These are phyloP conservation scores for Channa argus DNA, from an alignment of 2,113 vertebrate species.

Conservation along the genomic window DNA sequence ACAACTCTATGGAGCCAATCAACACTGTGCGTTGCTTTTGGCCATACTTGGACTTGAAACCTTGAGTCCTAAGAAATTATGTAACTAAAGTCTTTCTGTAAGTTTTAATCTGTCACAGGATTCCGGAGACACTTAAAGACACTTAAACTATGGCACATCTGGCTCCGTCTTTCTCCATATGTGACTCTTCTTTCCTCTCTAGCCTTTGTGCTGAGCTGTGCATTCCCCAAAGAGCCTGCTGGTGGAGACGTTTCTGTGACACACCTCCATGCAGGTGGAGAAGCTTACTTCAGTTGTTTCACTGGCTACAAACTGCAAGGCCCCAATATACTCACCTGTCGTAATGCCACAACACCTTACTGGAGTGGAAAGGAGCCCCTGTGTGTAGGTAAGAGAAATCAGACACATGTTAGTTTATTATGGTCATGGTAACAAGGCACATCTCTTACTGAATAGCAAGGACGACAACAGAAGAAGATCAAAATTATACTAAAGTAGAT, in stretches of 20 bases:
- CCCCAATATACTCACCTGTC: conserved; percentile 86
- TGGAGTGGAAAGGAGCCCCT: conserved; percentile 91
- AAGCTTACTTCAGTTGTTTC: conserved; percentile 89
- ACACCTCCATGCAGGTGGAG: conserved; percentile 90
- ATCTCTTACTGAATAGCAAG: not conserved
- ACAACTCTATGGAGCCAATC: conserved; percentile 45
- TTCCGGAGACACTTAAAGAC: not conserved
- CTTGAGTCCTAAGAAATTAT: conserved; percentile 3
- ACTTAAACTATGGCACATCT: too few relatives aligned
- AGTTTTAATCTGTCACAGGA: not conserved
- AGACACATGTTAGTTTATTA: not conserved
- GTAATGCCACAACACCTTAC: conserved; percentile 94
- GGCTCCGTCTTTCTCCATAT: not conserved
- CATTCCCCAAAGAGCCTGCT: conserved; percentile 88
- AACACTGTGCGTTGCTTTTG: conserved; percentile 38
- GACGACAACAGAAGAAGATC: conserved; percentile 10
- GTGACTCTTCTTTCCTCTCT: conserved; percentile 17
- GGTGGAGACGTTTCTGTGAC: conserved; percentile 92
- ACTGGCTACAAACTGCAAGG: conserved; percentile 92
- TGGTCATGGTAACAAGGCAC: not conserved
- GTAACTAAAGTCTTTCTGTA: not conserved
- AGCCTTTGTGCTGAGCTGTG: conserved; percentile 95
- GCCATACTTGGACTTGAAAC: conserved; percentile 24
- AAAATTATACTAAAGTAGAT: conserved; percentile 31
- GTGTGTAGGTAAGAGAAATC: conserved; percentile 86